Base-by-base conservation (phyloP, 2,113 vertebrate genomes). In the Guaruba guarouba region DNA sequence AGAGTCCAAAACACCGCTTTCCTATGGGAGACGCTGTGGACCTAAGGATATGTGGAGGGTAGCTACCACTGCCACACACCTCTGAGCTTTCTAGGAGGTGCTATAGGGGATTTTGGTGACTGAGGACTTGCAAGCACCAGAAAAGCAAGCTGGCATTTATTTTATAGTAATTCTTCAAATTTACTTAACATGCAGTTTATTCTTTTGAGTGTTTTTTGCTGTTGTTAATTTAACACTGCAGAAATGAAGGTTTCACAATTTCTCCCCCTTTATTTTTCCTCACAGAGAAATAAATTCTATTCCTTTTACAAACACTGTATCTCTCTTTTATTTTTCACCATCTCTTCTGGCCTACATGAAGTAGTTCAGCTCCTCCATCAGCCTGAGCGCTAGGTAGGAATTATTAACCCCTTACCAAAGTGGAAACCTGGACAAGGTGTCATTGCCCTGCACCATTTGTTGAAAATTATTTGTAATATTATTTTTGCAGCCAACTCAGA, bases 111-210 rank as follows among this genome's bases (percentile, higher is more conserved):
- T 93, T 92, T 88, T 91, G 57, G 83, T 91, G 83, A 52, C 43
- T 93, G 61, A 46, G 77, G 52, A 31, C 66, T 41, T 66, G 61
- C 49, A 83, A 70, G 67, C 67, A 23, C 49, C 64, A 41, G 41
- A 39, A 63, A 71, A 91, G 27, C 69, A 93, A 89, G 73, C 81
- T 95, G 86, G 66, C 74, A 66, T 75, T 95, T 18, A 93, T 95
- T 95, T 96, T 28, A 57, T 22, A 85, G 81, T 28, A 63, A 87
- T 86, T 82, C 52, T 51, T 82, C 7, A 78, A 89, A 87, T 92
- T 86, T 91, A 82, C 52, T 91, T 92, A 89, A 92, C 63, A 91
- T 85, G 89, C 66, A 62, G 83, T 76, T 97, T 93, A 89, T 95
- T 95, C 44, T 63, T 92, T 75, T 64, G 89, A 66, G 91, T 84